Conservation (phyloP, 2,113 vertebrate species). For the Sphaerodactylus townsendi region DNA sequence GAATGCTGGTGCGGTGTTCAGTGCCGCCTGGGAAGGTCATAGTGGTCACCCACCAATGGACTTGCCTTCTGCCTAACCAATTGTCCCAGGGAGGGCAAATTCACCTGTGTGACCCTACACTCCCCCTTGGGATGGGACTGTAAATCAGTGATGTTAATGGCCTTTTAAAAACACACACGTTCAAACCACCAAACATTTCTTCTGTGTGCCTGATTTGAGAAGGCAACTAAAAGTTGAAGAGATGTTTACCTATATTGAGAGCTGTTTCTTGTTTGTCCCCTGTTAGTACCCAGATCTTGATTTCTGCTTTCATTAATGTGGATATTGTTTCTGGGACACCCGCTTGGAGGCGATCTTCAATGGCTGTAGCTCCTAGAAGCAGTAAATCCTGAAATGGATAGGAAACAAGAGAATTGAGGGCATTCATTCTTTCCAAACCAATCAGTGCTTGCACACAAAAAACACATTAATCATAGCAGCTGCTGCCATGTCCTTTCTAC, state of each 20-base stretch:
- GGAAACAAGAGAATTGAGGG: background rate
- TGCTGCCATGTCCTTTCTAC: background rate
- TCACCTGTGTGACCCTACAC: no score
- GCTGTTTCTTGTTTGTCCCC: conserved; percentile 98
- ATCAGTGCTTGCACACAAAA: background rate
- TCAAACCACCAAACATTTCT: background rate
- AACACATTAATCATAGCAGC: background rate
- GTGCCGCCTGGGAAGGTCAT: no score
- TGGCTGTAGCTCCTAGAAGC: conserved; percentile 93
- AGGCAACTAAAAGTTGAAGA: background rate
- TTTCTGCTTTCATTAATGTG: conserved; percentile 91
- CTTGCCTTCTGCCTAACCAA: no score
- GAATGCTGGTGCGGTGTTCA: no score
- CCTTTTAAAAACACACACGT: background rate
- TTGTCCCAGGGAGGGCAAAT: no score
- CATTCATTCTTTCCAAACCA: background rate
- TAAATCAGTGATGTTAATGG: background rate
- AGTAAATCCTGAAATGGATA: conserved; percentile 81
- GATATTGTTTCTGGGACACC: conserved; percentile 96
- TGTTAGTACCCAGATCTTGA: conserved; percentile 97
- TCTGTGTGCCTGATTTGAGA: background rate
- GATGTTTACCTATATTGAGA: conserved; percentile 90
- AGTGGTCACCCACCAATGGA: no score
- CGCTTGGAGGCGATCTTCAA: conserved; percentile 94
- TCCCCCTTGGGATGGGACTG: no score